Conservation (phyloP, 2,888 invertebrate genomes). For the Himalopsyche tibetana region DNA sequence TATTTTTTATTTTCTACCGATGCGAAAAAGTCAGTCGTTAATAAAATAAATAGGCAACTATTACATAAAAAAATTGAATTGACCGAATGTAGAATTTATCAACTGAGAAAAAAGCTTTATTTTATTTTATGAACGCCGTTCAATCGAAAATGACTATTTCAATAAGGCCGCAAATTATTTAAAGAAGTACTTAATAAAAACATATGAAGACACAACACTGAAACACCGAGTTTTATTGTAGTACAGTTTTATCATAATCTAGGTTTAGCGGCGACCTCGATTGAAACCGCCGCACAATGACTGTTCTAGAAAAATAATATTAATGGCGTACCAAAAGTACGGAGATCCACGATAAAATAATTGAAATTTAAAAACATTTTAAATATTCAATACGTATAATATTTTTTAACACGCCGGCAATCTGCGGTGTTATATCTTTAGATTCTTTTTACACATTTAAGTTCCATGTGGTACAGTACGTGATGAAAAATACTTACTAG, state of each 20-base stretch:
- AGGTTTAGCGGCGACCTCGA: neutral
- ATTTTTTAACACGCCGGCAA: neutral
- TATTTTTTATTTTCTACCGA: neutral
- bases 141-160: neutral
- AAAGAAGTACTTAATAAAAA: neutral
- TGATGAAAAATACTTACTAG: slow-evolving; percentile 13
- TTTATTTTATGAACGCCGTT: too few species aligned
- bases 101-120: too few species aligned
- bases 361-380: slow-evolving; percentile 18
- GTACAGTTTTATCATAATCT: slow-evolving; percentile 20
- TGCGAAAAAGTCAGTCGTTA: too few species aligned
- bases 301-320: slow-evolving; percentile 30
- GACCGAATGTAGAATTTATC: too few species aligned
- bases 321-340: neutral
- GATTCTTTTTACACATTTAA: neutral
- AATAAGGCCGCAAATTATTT: neutral
- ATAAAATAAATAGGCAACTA: too few species aligned
- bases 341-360: slow-evolving; percentile 7
- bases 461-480: slow-evolving; percentile 12
- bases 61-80: too few species aligned
- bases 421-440: neutral
- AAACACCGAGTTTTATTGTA: slow-evolving; percentile 21
- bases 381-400: slow-evolving; percentile 17
- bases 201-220: slow-evolving; percentile 10
- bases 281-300: neutral